phyloP scores from a whole-genome alignment of 2,888 invertebrate species.

The Tetheella fluctuosa region DNA sequence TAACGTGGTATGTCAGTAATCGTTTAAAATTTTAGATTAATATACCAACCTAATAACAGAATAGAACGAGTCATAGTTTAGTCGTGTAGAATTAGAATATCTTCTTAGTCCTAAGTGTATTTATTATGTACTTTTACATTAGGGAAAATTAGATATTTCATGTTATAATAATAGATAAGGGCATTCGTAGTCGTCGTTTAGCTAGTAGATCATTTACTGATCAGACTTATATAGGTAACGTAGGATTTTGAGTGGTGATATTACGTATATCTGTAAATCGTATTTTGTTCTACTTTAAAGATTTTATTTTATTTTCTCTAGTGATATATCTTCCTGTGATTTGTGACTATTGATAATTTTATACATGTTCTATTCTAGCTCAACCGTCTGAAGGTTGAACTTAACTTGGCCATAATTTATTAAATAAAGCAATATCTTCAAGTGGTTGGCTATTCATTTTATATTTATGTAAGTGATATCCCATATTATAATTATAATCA shows the following conservation, averaged over 20 bases:
- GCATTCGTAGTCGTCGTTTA: constrained; percentile 38
- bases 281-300: constrained; percentile 59
- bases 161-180: constrained; percentile 32
- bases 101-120: constrained; percentile 60
- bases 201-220: background rate
- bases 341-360: constrained; percentile 79
- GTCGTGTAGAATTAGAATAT: constrained; percentile 54
- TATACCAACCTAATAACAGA: constrained; percentile 18
- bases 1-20: constrained; percentile 34
- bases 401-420: constrained; percentile 77
- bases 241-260: constrained; percentile 71
- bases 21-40: constrained; percentile 20
- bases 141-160: constrained; percentile 24
- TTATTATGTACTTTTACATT: constrained; percentile 47
- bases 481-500: background rate
- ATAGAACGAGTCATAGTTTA: constrained; percentile 26
- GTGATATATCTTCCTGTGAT: constrained; percentile 79
- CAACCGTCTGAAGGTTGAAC: constrained; percentile 68
- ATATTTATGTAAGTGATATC: background rate
- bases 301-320: constrained; percentile 66
- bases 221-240: constrained; percentile 14
- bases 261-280: constrained; percentile 53
- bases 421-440: constrained; percentile 77
- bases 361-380: constrained; percentile 77
- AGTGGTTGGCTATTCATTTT: constrained; percentile 24